A percentile compares a stretch with the other conserved stretches of the same genome.
Evolutionary conservation across 1,140 invertebrate species (phyloP).

Genomic region (Vollenhovia emeryi): DNA sequence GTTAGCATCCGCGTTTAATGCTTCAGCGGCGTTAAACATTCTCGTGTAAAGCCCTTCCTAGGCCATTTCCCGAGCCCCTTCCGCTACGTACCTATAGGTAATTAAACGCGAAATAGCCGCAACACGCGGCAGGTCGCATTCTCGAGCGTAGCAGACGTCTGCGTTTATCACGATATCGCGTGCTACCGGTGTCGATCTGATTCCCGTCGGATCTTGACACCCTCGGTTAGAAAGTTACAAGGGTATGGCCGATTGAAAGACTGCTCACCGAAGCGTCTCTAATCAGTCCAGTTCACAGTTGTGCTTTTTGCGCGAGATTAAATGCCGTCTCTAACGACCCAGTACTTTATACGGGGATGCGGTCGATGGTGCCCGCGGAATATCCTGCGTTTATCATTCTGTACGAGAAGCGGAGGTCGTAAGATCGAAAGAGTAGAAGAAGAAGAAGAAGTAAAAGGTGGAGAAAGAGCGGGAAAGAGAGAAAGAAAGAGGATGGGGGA

Average conservation of each 20-base stretch:
- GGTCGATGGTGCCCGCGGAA: constrained; percentile 58
- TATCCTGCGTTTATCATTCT: constrained; percentile 72
- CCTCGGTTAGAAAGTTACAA: constrained; percentile 23
- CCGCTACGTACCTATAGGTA: not conserved
- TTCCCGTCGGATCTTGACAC: constrained; percentile 13
- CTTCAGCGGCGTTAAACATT: not conserved
- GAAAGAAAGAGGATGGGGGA: not conserved
- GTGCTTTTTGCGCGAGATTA: constrained; percentile 64
- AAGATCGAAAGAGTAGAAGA: constrained; percentile 62
- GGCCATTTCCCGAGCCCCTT: not conserved
- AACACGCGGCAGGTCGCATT: not conserved
- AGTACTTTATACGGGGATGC: constrained; percentile 66
- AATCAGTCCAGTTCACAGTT: constrained; percentile 62
- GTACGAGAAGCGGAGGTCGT: constrained; percentile 66
- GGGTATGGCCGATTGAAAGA: constrained; percentile 20
- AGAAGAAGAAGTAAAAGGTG: constrained; percentile 41
- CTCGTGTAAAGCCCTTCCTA: not conserved
- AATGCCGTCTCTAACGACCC: constrained; percentile 63
- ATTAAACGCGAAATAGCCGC: constrained; percentile 19
- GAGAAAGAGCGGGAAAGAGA: constrained; percentile 36
- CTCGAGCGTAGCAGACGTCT: not conserved
- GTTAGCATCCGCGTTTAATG: not conserved
- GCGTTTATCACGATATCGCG: constrained; percentile 19
- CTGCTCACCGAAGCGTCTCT: constrained; percentile 39
- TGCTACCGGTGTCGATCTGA: not conserved